Conservation (phyloP, 2,888 invertebrate genomes). For the Spodoptera picta region DNA sequence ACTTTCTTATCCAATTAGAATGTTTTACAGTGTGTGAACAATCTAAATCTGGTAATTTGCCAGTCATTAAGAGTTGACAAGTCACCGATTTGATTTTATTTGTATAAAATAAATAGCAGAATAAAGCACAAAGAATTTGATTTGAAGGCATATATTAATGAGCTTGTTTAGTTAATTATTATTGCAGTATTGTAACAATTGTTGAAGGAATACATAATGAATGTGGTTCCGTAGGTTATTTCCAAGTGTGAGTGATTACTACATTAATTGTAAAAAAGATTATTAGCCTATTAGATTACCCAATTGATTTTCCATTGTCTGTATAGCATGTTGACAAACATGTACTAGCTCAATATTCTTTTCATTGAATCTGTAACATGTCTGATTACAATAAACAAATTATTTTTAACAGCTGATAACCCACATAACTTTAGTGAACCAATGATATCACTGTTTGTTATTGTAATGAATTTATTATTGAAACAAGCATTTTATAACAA, state of each 20-base stretch:
- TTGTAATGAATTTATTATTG: too few relatives aligned
- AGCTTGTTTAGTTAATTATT: slow-evolving; percentile 9
- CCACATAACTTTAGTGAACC: too few relatives aligned
- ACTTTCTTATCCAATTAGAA: slow-evolving; percentile 45
- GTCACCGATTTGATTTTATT: slow-evolving; percentile 21
- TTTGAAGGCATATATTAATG: slow-evolving; percentile 34
- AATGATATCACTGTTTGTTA: too few relatives aligned
- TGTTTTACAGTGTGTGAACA: slow-evolving; percentile 41
- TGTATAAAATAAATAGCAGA: neutral
- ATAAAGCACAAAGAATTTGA: slow-evolving; percentile 19
- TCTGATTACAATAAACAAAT: slow-evolving; percentile 1
- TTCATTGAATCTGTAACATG: slow-evolving; percentile 1
- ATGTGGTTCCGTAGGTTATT: slow-evolving; percentile 7
- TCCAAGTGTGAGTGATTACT: slow-evolving; percentile 1
- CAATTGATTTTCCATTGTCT: neutral
- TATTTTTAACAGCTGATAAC: too few relatives aligned
- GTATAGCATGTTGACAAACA: slow-evolving; percentile 5
- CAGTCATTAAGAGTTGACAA: slow-evolving; percentile 47
- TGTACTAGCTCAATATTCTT: slow-evolving; percentile 4
- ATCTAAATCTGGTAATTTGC: slow-evolving; percentile 44
- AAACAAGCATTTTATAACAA: too few relatives aligned
- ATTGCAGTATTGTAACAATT: slow-evolving; percentile 4
- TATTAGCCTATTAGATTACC: slow-evolving; percentile 1
- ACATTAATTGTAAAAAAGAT: slow-evolving; percentile 3
- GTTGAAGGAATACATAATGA: slow-evolving; percentile 9